Percentiles rank a stretch among this genome's conserved stretches.
phyloP scores from a whole-genome alignment of 1,140 invertebrate genomes.

The Apis mellifera region DNA sequence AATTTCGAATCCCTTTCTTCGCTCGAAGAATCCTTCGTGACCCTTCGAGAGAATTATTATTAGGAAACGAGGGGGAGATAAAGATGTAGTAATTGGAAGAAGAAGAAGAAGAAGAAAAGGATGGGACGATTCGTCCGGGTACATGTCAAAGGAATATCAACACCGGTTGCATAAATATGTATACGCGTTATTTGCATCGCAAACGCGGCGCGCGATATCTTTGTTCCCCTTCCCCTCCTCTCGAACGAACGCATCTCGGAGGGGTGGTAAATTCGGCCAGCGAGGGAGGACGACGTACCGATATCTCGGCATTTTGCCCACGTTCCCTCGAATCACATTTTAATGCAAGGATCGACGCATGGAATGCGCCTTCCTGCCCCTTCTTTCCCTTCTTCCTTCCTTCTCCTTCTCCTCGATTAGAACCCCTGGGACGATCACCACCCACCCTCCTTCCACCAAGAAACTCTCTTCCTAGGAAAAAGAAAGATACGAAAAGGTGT shows the following conservation, averaged over 20 bases:
- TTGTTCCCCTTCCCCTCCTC: neutral
- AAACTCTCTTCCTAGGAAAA: too few species aligned
- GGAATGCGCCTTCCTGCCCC: too few species aligned
- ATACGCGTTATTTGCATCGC: slow-evolving; percentile 53
- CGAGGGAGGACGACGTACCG: neutral
- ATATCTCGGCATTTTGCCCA: slow-evolving; percentile 4
- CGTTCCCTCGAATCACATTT: slow-evolving; percentile 8
- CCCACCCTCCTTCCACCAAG: neutral
- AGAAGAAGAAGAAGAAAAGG: neutral
- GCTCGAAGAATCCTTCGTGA: neutral
- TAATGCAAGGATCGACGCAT: slow-evolving; percentile 10
- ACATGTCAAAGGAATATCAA: slow-evolving; percentile 35
- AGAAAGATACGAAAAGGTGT: neutral
- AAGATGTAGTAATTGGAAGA: neutral
- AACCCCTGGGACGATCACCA: neutral
- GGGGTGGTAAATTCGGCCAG: neutral
- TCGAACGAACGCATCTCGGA: neutral
- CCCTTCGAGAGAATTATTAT: neutral
- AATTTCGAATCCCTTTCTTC: neutral
- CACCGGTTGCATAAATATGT: slow-evolving; percentile 48
- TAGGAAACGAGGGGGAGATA: neutral
- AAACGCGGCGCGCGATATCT: slow-evolving; percentile 32
- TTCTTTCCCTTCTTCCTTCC: slow-evolving; percentile 1
- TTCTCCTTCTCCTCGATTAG: neutral
- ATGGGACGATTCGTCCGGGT: neutral